Evolutionary conservation across 2,113 vertebrate genomes (phyloP).

Genomic region (Phoenicopterus ruber): DNA sequence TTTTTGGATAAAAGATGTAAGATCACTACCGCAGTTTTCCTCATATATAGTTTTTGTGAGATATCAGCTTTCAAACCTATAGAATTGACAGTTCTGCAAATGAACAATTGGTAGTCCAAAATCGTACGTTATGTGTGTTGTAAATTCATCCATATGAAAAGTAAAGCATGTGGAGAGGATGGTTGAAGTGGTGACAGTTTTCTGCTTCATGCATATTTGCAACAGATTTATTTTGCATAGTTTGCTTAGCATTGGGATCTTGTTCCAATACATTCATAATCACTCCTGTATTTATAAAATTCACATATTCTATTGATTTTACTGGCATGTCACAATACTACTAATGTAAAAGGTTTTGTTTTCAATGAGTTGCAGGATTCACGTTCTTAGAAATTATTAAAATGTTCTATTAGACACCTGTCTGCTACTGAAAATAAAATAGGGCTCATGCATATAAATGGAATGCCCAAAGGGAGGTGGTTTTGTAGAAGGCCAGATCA

Average conservation of each 20-base stretch:
- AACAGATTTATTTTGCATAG: background rate
- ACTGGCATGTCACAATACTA: background rate
- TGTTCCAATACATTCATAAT: background rate
- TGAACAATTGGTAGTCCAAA: background rate
- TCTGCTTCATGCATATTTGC: background rate
- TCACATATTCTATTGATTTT: background rate
- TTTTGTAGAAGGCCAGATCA: background rate
- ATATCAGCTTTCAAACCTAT: background rate
- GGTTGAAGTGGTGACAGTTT: background rate
- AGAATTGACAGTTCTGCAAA: background rate
- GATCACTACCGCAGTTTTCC: background rate
- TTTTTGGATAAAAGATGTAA: background rate
- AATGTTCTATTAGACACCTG: background rate
- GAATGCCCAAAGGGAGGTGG: background rate
- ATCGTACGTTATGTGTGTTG: background rate
- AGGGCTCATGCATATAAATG: conserved; percentile 13
- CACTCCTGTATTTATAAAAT: background rate
- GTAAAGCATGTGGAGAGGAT: background rate
- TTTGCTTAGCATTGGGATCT: background rate
- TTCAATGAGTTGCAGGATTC: background rate
- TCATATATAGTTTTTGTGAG: background rate
- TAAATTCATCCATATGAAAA: background rate
- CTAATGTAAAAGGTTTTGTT: background rate
- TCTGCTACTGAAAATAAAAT: conserved; percentile 26
- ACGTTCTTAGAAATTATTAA: conserved; percentile 19